Base-by-base conservation (phyloP, 2,113 vertebrate genomes). In the Spheniscus mendiculus region DNA sequence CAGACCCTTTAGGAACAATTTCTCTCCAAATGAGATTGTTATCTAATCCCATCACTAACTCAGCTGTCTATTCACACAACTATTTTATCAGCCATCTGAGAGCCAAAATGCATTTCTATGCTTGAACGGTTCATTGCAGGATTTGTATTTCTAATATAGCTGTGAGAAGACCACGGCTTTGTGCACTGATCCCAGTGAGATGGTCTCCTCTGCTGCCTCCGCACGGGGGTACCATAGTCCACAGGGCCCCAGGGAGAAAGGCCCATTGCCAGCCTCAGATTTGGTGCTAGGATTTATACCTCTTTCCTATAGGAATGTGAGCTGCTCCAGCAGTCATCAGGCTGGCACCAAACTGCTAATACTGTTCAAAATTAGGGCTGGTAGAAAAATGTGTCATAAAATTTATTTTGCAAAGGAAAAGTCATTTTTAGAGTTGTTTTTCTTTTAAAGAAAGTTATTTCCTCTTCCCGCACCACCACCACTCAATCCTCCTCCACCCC, bases 331-430 rank as follows among this genome's bases (percentile, higher is more conserved):
- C 72, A 34, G 38, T 90, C 82, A 15, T 19, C 4, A 2, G 29
- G 81, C 69, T 94, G 89, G 69, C 86, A 84, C 42, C 69, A 22
- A 77, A 55, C 29, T 56, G 62, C 40, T 74, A 91, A 83, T 21
- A 34, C 45, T 66, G n/a, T 38, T 70, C 71, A 86, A 50, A 91
- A 91, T 81, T 26, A 63, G 21, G 21, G 12, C 49, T 85, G 79
- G 42, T 44, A 83, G 36, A 61, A 94, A 85, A 85, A 82, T 11
- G 56, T 65, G 83, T 61, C 79, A 83, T 25, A 59, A 63, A 87
- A 79, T 42, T 42, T 88, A 73, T 73, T 85, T 95, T 95, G 77
- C 74, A 85, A 50, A 71, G 83, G 69, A 69, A 82, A 92, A 88
- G 59, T 81, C 5, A 69, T 84, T 77, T 90, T 87, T 58, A 83